These are phyloP conservation scores for Tenrec ecaudatus DNA, from an alignment of 2,113 vertebrate species.

Conservation along the genomic window DNA sequence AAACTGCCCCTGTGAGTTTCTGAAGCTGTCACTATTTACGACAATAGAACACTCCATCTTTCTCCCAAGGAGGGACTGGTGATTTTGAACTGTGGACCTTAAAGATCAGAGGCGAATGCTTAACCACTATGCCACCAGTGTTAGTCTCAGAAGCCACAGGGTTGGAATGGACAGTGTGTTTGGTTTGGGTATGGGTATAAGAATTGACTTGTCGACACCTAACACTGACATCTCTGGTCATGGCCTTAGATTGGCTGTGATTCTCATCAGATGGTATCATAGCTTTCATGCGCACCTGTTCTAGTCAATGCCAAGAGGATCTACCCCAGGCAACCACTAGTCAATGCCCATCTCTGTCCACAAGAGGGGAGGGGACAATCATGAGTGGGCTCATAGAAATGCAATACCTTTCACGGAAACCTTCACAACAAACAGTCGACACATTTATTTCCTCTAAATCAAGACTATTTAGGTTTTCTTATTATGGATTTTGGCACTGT, in stretches of 20 bases:
- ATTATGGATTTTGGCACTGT: neutral
- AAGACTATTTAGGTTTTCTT: neutral
- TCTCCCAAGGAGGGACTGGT: no score
- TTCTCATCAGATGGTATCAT: neutral
- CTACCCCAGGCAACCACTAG: neutral
- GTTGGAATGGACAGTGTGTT: no score
- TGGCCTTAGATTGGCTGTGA: neutral
- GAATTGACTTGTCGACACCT: no score
- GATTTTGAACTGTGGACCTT: no score
- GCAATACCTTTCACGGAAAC: neutral
- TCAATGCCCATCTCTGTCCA: constrained; percentile 29
- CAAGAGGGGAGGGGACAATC: constrained; percentile 56
- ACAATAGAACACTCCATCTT: no score
- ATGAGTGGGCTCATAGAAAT: neutral
- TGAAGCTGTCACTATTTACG: no score
- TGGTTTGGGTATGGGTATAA: no score
- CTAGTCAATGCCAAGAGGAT: neutral
- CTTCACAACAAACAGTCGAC: neutral
- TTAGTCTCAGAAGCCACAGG: no score
- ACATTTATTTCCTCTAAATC: neutral
- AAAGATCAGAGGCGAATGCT: no score
- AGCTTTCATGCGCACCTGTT: neutral
- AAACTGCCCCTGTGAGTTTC: no score
- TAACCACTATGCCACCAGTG: no score
- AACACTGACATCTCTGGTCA: neutral